Conservation (phyloP, 2,888 invertebrate species). For the Clunio marinus region DNA sequence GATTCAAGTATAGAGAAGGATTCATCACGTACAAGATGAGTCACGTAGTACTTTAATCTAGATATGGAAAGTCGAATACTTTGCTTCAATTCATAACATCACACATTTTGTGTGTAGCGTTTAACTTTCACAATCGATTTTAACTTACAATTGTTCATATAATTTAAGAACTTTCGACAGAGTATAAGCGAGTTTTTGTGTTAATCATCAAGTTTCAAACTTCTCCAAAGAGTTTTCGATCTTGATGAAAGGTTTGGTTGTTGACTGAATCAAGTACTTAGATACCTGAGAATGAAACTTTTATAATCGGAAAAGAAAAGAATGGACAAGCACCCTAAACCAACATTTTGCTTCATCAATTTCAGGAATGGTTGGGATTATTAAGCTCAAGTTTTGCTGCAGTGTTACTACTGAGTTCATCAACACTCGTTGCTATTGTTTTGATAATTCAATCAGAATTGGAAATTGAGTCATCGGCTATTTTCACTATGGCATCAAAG, state of each 20-base stretch:
- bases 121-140: too few species aligned
- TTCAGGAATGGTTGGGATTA: conserved; percentile 58
- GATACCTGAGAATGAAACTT: too few species aligned
- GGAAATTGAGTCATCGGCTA: conserved; percentile 40
- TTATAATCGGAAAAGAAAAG: too few species aligned
- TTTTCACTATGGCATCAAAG: conserved; percentile 6
- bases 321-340: too few species aligned
- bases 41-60: conserved; percentile 5
- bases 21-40: conserved; percentile 4
- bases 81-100: not conserved
- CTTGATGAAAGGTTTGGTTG: too few species aligned
- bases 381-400: conserved; percentile 61
- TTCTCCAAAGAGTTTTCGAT: too few species aligned
- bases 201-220: too few species aligned
- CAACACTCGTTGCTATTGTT: conserved; percentile 55
- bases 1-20: not conserved
- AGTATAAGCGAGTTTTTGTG: too few species aligned
- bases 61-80: not conserved
- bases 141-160: too few species aligned
- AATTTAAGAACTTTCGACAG: too few species aligned
- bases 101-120: too few species aligned
- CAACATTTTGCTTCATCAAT: conserved; percentile 42
- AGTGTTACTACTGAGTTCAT: conserved; percentile 60
- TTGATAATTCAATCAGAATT: conserved; percentile 50
- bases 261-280: too few species aligned